phyloP scores from a whole-genome alignment of 1,140 invertebrate species.

The Eurosta solidaginis region DNA sequence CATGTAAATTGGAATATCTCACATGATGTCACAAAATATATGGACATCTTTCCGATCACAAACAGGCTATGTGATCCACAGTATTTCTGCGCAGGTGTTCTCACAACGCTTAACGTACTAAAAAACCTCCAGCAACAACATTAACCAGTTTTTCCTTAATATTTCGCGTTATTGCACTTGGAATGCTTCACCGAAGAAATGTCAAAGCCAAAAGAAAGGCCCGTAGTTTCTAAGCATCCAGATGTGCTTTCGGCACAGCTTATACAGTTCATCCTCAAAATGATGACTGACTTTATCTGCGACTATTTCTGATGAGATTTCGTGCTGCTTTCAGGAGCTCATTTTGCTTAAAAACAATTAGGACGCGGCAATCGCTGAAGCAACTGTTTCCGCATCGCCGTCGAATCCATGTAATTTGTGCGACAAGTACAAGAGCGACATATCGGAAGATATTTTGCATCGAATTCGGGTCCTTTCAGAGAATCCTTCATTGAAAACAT shows the following conservation, averaged over 20 bases:
- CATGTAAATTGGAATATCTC: no score
- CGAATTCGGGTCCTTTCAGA: slow-evolving; percentile 48
- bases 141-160: slow-evolving; percentile 54
- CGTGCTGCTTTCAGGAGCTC: slow-evolving; percentile 47
- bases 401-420: slow-evolving; percentile 49
- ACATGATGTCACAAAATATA: no score
- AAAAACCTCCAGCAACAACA: slow-evolving; percentile 47
- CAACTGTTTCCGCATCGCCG: slow-evolving; percentile 43
- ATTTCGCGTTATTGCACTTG: slow-evolving; percentile 47
- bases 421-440: slow-evolving; percentile 50
- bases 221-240: slow-evolving; percentile 41
- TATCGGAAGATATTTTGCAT: slow-evolving; percentile 44
- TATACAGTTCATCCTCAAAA: slow-evolving; percentile 50
- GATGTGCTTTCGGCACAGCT: slow-evolving; percentile 53
- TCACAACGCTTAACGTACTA: slow-evolving; percentile 40
- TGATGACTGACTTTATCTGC: slow-evolving; percentile 29
- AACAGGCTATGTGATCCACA: slow-evolving; percentile 31
- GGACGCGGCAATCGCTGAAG: slow-evolving; percentile 48
- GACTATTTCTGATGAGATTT: slow-evolving; percentile 40
- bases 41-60: no score
- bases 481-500: no score
- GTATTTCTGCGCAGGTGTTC: slow-evolving; percentile 40
- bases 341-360: slow-evolving; percentile 55
- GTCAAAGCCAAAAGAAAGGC: slow-evolving; percentile 32
- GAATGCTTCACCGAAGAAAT: slow-evolving; percentile 36